Conservation (phyloP, 2,113 vertebrate genomes). For the Scomber scombrus region DNA sequence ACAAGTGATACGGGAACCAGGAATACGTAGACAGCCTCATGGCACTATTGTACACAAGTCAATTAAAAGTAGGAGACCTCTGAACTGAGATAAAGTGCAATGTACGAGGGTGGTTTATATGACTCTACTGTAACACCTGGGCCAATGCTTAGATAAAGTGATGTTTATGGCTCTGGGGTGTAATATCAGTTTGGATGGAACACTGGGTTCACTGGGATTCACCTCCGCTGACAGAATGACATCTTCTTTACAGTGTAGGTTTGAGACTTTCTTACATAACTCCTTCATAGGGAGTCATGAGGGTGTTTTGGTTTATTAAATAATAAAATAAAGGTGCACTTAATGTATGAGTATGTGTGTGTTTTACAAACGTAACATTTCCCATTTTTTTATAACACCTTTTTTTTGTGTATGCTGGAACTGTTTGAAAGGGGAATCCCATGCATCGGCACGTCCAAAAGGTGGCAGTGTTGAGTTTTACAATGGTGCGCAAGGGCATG, state of each 20-base stretch:
- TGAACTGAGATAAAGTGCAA: slow-evolving; percentile 87
- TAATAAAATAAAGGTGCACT: background rate
- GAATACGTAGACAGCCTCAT: slow-evolving; percentile 22
- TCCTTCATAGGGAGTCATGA: background rate
- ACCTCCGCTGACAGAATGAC: slow-evolving; percentile 42
- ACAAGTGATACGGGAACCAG: slow-evolving; percentile 6
- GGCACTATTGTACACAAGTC: slow-evolving; percentile 63
- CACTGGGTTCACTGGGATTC: slow-evolving; percentile 83
- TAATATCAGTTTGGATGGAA: slow-evolving; percentile 86
- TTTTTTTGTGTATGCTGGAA: background rate
- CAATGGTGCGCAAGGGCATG: slow-evolving; percentile 37
- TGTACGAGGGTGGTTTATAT: slow-evolving; percentile 90
- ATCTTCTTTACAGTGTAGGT: slow-evolving; percentile 5
- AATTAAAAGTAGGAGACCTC: slow-evolving; percentile 77
- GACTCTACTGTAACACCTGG: slow-evolving; percentile 86
- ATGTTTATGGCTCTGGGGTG: slow-evolving; percentile 86
- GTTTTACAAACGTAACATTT: slow-evolving; percentile 1
- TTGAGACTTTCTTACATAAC: slow-evolving; percentile 1
- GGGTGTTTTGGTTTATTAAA: background rate
- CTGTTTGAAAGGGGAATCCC: slow-evolving; percentile 13
- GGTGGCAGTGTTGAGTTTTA: slow-evolving; percentile 96
- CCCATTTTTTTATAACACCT: background rate
- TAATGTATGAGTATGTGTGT: background rate
- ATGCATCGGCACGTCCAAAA: slow-evolving; percentile 85
- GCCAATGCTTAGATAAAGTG: slow-evolving; percentile 91